Evolutionary conservation across 2,797 vertebrate species (phyloP), one percentile per base, ranked within the genome.

Genomic region (Pampus argenteus): DNA sequence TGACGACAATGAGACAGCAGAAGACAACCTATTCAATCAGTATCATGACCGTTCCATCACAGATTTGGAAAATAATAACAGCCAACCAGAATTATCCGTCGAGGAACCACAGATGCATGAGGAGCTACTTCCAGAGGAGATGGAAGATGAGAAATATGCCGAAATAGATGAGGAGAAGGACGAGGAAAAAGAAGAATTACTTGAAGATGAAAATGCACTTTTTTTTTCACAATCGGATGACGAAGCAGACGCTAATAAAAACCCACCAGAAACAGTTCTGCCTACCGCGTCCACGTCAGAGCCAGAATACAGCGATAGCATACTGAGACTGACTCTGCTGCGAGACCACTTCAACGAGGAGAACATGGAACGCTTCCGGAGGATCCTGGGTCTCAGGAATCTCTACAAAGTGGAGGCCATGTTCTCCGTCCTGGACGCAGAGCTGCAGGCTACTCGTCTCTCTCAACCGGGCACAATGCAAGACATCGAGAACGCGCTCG

Each of bases 201-300:
- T 99, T 60, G 97, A 98, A 87, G 98, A 99, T 86, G 98, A 99
- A 92, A 99, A 99, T 54, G 97, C 97, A 54, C 45, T 87, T 18
- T 86, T 40, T 18, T 58, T 44, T n/a, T 70, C 81, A 17, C 65
- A 86, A 20, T 65, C 74, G 1, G 69, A 81, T 1, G 51, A 47
- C 10, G 36, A 47, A 9, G 36, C 71, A 18, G 36, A 76, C 20
- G 13, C 44, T 8, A 58, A 79, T 4, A 17, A 76, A 20, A 50
- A 65, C 2, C 56, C 60, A 6, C 44, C 68, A 1, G 78, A 69
- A 60, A 63, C 45, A 17, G 34, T 44, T 34, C 38, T 22, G 20
- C 50, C 78, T 29, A 2, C 36, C 3, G 47, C 2, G 18, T 26
- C 78, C 0, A 18, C 40, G 18, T 31, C 44, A 28, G 91, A 92